Evolutionary conservation across 1,140 invertebrate species (phyloP).

Genomic region (Cryptotermes secundus): DNA sequence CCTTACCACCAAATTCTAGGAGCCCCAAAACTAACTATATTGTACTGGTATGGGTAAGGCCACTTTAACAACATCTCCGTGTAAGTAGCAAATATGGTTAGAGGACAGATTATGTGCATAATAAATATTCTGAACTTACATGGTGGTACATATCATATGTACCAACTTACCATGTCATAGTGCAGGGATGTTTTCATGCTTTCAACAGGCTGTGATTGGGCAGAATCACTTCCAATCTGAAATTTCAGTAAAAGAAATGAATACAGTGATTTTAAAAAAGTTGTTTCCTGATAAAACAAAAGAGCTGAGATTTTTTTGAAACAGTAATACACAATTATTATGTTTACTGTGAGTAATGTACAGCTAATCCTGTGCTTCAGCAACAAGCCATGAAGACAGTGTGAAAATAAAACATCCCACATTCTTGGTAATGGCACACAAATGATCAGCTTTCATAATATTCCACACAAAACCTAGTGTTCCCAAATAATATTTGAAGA

Average conservation of each 20-base stretch:
- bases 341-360: too few relatives aligned
- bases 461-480: too few relatives aligned
- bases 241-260: conserved; percentile 25
- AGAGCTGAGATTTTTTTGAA: too few relatives aligned
- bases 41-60: background rate
- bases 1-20: background rate
- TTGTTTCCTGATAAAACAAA: background rate
- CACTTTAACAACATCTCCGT: background rate
- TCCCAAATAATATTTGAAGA: too few relatives aligned
- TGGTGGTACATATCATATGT: background rate
- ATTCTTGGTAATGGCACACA: background rate
- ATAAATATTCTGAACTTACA: background rate
- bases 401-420: background rate
- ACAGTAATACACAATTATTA: too few relatives aligned
- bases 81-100: too few relatives aligned
- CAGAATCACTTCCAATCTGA: conserved; percentile 36
- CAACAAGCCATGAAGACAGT: too few relatives aligned
- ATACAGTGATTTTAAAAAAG: background rate
- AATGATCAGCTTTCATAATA: too few relatives aligned
- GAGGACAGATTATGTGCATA: background rate
- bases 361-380: too few relatives aligned
- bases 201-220: conserved; percentile 27
- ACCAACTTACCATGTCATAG: conserved; percentile 30
- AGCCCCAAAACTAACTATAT: background rate
- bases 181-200: conserved; percentile 2